These are phyloP conservation scores for Chymomyza caudatula DNA, from an alignment of 2,888 invertebrate genomes.

Conservation along the genomic window DNA sequence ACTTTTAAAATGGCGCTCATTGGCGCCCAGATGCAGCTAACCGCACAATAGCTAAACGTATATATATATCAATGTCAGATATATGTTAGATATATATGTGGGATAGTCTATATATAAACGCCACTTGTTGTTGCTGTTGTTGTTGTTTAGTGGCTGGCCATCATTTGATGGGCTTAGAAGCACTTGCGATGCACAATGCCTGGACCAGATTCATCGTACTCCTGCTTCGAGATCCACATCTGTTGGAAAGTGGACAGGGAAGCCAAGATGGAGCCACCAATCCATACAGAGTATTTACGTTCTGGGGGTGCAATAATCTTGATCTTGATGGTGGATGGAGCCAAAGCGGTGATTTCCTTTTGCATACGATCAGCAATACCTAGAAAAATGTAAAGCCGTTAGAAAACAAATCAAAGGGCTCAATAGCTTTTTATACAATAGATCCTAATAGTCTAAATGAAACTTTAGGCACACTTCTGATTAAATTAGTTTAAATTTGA, in stretches of 20 bases:
- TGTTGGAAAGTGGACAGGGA: slow-evolving; percentile 93
- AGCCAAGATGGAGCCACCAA: slow-evolving; percentile 89
- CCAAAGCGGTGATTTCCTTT: slow-evolving; percentile 92
- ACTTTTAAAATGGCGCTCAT: slow-evolving; percentile 45
- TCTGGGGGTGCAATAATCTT: slow-evolving; percentile 95
- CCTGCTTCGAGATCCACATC: slow-evolving; percentile 95
- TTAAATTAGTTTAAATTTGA: not conserved
- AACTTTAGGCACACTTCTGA: not conserved
- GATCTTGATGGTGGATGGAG: slow-evolving; percentile 95
- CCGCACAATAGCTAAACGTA: slow-evolving; percentile 48
- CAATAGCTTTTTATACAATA: too few relatives aligned
- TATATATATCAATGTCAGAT: slow-evolving; percentile 51
- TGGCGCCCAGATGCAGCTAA: slow-evolving; percentile 53
- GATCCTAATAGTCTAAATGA: not conserved
- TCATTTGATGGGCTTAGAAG: slow-evolving; percentile 83
- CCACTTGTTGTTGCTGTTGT: slow-evolving; percentile 39
- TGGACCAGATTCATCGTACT: slow-evolving; percentile 82
- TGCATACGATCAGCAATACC: slow-evolving; percentile 92
- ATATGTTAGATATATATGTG: slow-evolving; percentile 41
- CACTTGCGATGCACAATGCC: slow-evolving; percentile 97
- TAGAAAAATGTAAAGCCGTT: slow-evolving; percentile 26
- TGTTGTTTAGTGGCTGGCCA: slow-evolving; percentile 6
- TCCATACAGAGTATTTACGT: slow-evolving; percentile 94
- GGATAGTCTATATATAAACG: slow-evolving; percentile 54
- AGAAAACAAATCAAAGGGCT: not conserved